phyloP scores from a whole-genome alignment of 2,113 vertebrate species.

The Sander vitreus region DNA sequence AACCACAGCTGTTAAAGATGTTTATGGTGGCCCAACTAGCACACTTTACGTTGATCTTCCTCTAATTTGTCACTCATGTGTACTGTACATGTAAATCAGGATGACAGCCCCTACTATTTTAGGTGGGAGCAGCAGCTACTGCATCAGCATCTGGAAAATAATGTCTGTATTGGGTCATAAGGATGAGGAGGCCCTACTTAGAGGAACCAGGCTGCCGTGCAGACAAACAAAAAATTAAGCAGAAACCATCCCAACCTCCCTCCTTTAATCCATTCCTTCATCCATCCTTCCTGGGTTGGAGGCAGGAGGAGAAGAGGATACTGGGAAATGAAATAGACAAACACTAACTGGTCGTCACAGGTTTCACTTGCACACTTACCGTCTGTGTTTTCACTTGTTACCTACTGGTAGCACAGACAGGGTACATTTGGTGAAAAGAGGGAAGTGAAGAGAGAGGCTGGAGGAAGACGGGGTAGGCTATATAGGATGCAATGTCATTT shows the following conservation, averaged over 20 bases:
- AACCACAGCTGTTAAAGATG: background rate
- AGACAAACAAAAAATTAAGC: conserved; percentile 66
- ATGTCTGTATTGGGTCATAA: background rate
- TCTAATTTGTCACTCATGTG: background rate
- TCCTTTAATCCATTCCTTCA: conserved; percentile 17
- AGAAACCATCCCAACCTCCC: conserved; percentile 22
- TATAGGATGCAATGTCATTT: background rate
- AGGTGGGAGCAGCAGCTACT: background rate
- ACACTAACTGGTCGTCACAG: background rate
- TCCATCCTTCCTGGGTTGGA: conserved; percentile 49
- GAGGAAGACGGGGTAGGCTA: background rate
- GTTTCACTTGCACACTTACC: background rate
- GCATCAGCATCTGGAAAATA: background rate
- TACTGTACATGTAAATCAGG: background rate
- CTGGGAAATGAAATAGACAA: conserved; percentile 25
- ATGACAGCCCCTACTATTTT: background rate
- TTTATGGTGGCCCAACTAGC: background rate
- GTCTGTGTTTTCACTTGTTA: background rate
- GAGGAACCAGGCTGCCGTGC: conserved; percentile 35
- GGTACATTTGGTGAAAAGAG: background rate
- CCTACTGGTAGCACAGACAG: background rate
- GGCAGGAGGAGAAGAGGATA: conserved; percentile 49
- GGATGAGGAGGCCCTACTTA: background rate
- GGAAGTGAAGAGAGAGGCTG: background rate
- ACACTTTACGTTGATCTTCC: background rate